Evolutionary conservation across 2,888 invertebrate genomes (phyloP), one percentile per base, ranked within the genome.

Genomic region (Agonum fuliginosum): DNA sequence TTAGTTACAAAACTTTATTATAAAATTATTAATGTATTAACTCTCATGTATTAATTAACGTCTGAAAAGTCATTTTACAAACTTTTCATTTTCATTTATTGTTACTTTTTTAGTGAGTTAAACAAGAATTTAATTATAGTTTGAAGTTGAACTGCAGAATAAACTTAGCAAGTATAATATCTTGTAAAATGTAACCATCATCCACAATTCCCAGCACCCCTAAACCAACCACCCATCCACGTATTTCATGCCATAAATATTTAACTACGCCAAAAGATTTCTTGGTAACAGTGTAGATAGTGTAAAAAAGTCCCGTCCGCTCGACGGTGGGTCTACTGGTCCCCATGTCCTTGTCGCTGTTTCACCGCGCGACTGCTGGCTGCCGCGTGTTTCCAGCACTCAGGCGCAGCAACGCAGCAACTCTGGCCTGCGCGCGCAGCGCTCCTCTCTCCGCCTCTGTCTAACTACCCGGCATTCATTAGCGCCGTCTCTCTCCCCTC

Each of bases 301-400:
- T 54, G 20, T 70, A 77, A 77, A 77, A 70, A 70, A 48, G 54
- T 69, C 14, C 17, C 20, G 27, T 77, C 34, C 30, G 27, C 8
- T 41, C 54, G 58, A 22, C 76, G 48, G 24, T 17, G 58, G 4
- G 37, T 69, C 14, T 37, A 54, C 69, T 77, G 43, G 76, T 77
- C 69, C 54, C 76, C 41, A 77, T 77, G 70, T 69, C 76, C 76
- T 77, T 77, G 75, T 76, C 67, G 46, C 67, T 54, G 74, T 54
- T 46, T 62, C 62, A 17, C 27, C 10, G 65, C 65, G 54, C 73
- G 73, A 34, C 73, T 41, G 54, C 73, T 58, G 54, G 70, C 70
- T 46, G 70, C 70, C 70, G 70, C 70, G 43, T 43, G 14, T 43
- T 43, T 12, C 17, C 19, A n/a, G n/a, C n/a, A 17, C 51, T 20